phyloP scores from a whole-genome alignment of 2,797 vertebrate species.

The Stomatorhinus walkeri region DNA sequence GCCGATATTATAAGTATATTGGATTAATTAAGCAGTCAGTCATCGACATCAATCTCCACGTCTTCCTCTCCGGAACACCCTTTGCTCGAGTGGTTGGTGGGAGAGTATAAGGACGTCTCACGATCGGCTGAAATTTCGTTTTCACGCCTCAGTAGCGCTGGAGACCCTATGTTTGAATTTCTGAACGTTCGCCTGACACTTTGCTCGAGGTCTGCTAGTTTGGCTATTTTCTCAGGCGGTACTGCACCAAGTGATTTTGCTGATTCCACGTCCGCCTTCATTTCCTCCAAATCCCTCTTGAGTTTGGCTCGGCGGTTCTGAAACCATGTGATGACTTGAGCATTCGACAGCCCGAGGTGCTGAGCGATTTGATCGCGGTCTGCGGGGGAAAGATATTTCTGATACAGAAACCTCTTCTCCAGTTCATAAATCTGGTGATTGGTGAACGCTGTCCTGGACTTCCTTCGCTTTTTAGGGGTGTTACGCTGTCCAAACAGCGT shows the following conservation, averaged over 20 bases:
- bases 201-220: slow-evolving; percentile 79
- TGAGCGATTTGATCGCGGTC: slow-evolving; percentile 83
- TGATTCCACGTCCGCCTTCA: slow-evolving; percentile 77
- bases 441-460: slow-evolving; percentile 80
- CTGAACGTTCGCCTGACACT: slow-evolving; percentile 43
- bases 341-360: slow-evolving; percentile 77
- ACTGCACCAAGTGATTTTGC: slow-evolving; percentile 69
- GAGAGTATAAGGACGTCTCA: slow-evolving; percentile 56
- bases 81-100: slow-evolving; percentile 69
- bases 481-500: slow-evolving; percentile 77
- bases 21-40: slow-evolving; percentile 51
- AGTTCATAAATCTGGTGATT: slow-evolving; percentile 84
- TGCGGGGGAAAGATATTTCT: slow-evolving; percentile 80
- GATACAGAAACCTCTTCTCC: slow-evolving; percentile 81
- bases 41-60: slow-evolving; percentile 86
- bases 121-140: slow-evolving; percentile 48
- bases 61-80: slow-evolving; percentile 80
- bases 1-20: background rate
- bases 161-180: slow-evolving; percentile 52
- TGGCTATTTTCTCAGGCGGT: slow-evolving; percentile 74
- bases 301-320: slow-evolving; percentile 81
- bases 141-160: slow-evolving; percentile 45
- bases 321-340: slow-evolving; percentile 85
- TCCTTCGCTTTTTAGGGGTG: slow-evolving; percentile 77
- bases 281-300: slow-evolving; percentile 78